These are phyloP conservation scores for Lepus townsendii DNA, from an alignment of 2,797 vertebrate genomes.

Conservation along the genomic window DNA sequence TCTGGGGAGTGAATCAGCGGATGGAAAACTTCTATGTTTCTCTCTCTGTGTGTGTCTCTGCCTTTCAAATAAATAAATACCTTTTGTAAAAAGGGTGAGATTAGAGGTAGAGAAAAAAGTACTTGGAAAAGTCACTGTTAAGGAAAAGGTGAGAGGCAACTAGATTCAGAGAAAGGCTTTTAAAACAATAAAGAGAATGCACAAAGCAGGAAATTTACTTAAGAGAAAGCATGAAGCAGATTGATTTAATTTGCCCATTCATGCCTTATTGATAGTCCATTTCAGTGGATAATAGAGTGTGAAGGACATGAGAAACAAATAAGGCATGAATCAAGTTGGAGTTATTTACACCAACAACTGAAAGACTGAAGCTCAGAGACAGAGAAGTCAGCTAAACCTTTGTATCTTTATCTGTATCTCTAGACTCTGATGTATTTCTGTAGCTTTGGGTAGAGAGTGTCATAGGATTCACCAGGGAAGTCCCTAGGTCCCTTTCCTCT, in stretches of 20 bases:
- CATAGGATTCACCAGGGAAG: neutral
- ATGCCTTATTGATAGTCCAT: neutral
- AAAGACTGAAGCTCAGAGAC: neutral
- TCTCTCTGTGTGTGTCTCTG: too few species aligned
- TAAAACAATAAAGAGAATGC: neutral
- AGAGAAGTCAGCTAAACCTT: neutral
- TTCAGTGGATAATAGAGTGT: neutral
- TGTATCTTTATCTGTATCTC: neutral
- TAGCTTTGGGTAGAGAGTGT: conserved; percentile 13
- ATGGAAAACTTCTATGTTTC: too few species aligned
- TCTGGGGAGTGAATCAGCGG: too few species aligned
- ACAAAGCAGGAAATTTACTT: neutral
- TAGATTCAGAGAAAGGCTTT: conserved; percentile 58
- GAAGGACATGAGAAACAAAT: conserved; percentile 12
- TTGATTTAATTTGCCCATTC: neutral
- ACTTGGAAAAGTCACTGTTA: conserved; percentile 28
- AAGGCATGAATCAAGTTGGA: neutral
- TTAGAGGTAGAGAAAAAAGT: neutral
- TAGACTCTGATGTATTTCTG: neutral
- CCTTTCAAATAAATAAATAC: too few species aligned
- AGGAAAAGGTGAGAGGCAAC: conserved; percentile 27
- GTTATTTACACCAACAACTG: neutral
- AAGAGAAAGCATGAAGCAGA: conserved; percentile 17
- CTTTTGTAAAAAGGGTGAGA: neutral
- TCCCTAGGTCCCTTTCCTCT: neutral